Evolutionary conservation across 2,113 vertebrate genomes (phyloP), one percentile per base, ranked within the genome.

Genomic region (Erythrolamprus reginae): DNA sequence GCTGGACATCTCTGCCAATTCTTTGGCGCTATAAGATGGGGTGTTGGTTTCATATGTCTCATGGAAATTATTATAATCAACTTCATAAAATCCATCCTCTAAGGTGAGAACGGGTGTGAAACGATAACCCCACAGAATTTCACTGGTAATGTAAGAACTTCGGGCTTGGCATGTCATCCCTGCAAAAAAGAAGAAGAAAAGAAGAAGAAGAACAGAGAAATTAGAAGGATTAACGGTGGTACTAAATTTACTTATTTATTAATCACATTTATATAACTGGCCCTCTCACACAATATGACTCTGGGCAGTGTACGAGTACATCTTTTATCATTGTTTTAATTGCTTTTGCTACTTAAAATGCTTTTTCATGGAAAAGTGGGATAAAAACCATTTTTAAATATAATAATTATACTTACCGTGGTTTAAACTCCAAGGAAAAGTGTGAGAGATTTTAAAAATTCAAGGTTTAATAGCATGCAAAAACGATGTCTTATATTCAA

Each of bases 31-130:
- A 95, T 98, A 98, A 90, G 97, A 92, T 0, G 99, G 99, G 1
- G 99, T 99, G 98, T 98, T 98, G 88, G 99, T 99, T 96, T 99
- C 98, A 0, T 99, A 99, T 28, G 99, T 99, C 91, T 99, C 98
- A 0, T 99, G 99, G 95, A 99, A 99, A 92, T 98, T 99, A 97
- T 99, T 99, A 97, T 99, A 99, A 97, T 99, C 99, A 0, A 99
- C 99, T 94, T 99, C 99, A 0, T 99, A 99, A 94, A 99, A 99
- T 45, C 99, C 99, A 0, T 99, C 99, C 96, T 99, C 99, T 95
- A 99, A 97, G 0, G 99, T 99, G 93, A 99, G 98, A 50, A 99
- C 99, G 0, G 99, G 99, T 0, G 97, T 99, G 97, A 99, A 99
- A 90, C 99, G 98, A 92, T 99, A 98, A 55, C 99, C 99, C 99